phyloP scores from a whole-genome alignment of 2,888 invertebrate genomes.

The Rhabditoides inermis region DNA sequence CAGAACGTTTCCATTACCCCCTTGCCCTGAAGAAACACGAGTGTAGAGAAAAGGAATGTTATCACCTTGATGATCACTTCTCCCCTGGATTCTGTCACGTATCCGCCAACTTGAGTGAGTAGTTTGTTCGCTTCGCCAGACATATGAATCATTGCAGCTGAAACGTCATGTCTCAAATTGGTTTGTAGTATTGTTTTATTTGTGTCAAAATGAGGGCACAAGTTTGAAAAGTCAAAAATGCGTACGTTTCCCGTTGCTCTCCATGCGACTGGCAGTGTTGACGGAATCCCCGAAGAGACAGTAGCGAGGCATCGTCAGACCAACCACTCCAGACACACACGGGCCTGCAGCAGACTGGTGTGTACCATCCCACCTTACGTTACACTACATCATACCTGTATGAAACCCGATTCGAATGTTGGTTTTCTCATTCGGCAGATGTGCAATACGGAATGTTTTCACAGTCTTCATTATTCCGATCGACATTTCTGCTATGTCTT shows the following conservation, averaged over 20 bases:
- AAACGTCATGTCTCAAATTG: too few species aligned
- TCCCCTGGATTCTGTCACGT: slow-evolving; percentile 39
- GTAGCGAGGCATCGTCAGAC: slow-evolving; percentile 46
- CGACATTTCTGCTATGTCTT: slow-evolving; percentile 23
- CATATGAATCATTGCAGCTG: slow-evolving; percentile 38
- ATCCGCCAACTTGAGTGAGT: slow-evolving; percentile 32
- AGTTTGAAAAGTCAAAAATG: not conserved
- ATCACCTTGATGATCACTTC: slow-evolving; percentile 48
- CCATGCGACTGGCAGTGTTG: slow-evolving; percentile 48
- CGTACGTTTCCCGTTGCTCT: slow-evolving; percentile 45
- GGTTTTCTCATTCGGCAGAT: slow-evolving; percentile 40
- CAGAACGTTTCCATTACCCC: too few species aligned
- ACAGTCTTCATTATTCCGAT: slow-evolving; percentile 11
- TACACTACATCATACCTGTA: slow-evolving; percentile 16
- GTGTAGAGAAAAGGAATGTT: too few species aligned
- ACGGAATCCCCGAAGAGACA: slow-evolving; percentile 49
- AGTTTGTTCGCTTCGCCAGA: slow-evolving; percentile 33
- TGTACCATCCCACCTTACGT: too few species aligned
- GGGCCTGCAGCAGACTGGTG: too few species aligned
- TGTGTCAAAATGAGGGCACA: too few species aligned
- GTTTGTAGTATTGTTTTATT: too few species aligned
- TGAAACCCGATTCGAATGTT: slow-evolving; percentile 44
- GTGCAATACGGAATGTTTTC: slow-evolving; percentile 27
- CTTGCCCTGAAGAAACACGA: too few species aligned
- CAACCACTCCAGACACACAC: slow-evolving; percentile 40